A percentile compares a stretch with the other conserved stretches of the same genome.
Conservation (phyloP, 2,888 invertebrate species). For the Chrysotoxum bicinctum region DNA sequence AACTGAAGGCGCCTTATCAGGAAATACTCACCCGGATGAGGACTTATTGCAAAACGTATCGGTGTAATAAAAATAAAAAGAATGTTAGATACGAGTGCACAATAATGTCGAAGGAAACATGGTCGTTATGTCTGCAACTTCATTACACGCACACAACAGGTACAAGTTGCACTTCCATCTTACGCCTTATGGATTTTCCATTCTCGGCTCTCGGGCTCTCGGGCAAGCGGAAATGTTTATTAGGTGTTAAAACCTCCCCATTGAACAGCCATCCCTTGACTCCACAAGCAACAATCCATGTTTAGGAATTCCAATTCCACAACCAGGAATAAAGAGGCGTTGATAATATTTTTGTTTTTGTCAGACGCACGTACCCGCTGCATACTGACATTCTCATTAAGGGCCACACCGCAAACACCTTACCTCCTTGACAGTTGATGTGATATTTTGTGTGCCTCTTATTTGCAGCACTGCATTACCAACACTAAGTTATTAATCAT, state of each 20-base stretch:
- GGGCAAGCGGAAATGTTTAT: constrained; percentile 62
- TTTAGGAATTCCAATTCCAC: constrained; percentile 37
- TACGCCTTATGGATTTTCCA: constrained; percentile 65
- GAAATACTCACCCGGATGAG: constrained; percentile 16
- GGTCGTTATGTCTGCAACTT: constrained; percentile 67
- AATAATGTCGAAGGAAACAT: constrained; percentile 29
- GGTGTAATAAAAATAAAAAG: constrained; percentile 36
- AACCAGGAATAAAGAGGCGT: constrained; percentile 20
- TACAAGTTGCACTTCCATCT: constrained; percentile 67
- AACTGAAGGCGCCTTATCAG: constrained; percentile 48
- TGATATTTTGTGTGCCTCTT: background rate
- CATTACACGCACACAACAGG: constrained; percentile 61
- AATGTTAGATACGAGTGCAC: constrained; percentile 22
- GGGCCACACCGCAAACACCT: constrained; percentile 42
- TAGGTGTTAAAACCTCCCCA: constrained; percentile 62
- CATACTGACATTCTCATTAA: constrained; percentile 61
- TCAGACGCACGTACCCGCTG: constrained; percentile 52
- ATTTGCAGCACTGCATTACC: constrained; percentile 2
- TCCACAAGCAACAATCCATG: background rate
- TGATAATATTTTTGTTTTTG: constrained; percentile 63
- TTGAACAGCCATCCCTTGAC: background rate
- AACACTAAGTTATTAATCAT: constrained; percentile 67
- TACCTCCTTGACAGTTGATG: constrained; percentile 35
- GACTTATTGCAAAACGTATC: constrained; percentile 6
- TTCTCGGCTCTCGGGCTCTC: constrained; percentile 4